Percentiles rank a stretch among this genome's conserved stretches.
phyloP scores from a whole-genome alignment of 2,888 invertebrate genomes.

The Frankliniella intonsa region DNA sequence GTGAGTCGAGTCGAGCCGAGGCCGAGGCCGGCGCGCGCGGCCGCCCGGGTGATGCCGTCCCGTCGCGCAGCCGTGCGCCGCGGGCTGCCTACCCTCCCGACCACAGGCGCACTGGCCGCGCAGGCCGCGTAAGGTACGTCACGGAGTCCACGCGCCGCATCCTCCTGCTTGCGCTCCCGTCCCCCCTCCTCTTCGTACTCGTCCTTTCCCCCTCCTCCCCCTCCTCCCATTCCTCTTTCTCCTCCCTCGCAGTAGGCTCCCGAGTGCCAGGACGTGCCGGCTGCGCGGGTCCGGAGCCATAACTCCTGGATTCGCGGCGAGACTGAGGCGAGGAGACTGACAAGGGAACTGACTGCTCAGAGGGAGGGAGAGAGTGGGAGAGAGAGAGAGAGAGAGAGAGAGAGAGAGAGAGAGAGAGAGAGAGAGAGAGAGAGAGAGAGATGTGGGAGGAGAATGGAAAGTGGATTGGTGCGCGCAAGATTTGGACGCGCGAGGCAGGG shows the following conservation, averaged over 20 bases:
- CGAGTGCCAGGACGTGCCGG: neutral
- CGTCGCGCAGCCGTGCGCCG: neutral
- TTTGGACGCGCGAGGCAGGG: neutral
- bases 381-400: neutral
- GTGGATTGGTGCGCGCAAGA: neutral
- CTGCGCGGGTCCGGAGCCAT: neutral
- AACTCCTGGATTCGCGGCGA: neutral
- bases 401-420: neutral
- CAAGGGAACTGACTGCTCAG: too few species aligned
- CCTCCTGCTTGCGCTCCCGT: too few species aligned
- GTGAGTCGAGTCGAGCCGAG: neutral
- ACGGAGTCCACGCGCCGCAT: too few species aligned
- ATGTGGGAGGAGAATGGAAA: neutral
- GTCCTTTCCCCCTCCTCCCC: too few species aligned
- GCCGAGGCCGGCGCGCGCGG: neutral
- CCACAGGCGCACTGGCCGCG: neutral
- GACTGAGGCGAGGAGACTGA: neutral
- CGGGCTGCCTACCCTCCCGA: neutral
- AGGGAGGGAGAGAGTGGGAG: neutral
- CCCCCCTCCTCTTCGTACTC: too few species aligned
- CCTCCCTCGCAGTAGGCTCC: too few species aligned
- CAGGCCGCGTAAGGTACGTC: too few species aligned
- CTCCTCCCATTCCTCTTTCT: too few species aligned
- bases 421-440: neutral
- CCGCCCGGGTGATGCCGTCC: neutral